These are phyloP conservation scores for Enteromius argenteus DNA, from an alignment of 2,797 vertebrate species.

Conservation along the genomic window DNA sequence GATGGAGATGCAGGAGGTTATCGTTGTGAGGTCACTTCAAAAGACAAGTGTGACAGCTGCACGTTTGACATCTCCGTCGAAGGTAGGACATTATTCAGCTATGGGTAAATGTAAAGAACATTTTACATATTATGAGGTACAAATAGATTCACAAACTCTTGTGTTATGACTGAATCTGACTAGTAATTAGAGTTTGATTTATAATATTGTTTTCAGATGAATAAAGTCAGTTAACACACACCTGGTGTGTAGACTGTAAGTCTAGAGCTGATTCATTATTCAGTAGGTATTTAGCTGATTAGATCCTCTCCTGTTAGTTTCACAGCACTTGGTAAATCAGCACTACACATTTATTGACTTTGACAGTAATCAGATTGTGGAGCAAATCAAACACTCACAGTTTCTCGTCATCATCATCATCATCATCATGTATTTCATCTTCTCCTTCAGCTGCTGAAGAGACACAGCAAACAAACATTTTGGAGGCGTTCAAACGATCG, in stretches of 20 bases:
- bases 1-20: conserved; percentile 86
- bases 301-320: conserved; percentile 31
- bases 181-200: not conserved
- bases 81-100: conserved; percentile 72
- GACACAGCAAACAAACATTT: conserved; percentile 78
- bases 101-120: not conserved
- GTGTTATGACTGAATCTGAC: not conserved
- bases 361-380: conserved; percentile 30
- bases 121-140: not conserved
- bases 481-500: conserved; percentile 85
- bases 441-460: conserved; percentile 72
- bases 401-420: conserved; percentile 30
- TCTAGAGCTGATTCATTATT: conserved; percentile 27
- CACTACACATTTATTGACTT: conserved; percentile 27
- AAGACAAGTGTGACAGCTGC: conserved; percentile 89
- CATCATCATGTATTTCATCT: conserved; percentile 51
- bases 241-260: not conserved
- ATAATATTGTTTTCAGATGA: not conserved
- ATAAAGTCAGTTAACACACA: not conserved
- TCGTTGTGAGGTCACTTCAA: conserved; percentile 88
- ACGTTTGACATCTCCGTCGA: conserved; percentile 85
- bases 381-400: conserved; percentile 7
- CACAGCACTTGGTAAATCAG: conserved; percentile 15
- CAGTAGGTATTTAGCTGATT: conserved; percentile 34
- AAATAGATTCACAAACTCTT: not conserved